phyloP scores from a whole-genome alignment of 2,888 invertebrate genomes.

The Noctua fimbriata region DNA sequence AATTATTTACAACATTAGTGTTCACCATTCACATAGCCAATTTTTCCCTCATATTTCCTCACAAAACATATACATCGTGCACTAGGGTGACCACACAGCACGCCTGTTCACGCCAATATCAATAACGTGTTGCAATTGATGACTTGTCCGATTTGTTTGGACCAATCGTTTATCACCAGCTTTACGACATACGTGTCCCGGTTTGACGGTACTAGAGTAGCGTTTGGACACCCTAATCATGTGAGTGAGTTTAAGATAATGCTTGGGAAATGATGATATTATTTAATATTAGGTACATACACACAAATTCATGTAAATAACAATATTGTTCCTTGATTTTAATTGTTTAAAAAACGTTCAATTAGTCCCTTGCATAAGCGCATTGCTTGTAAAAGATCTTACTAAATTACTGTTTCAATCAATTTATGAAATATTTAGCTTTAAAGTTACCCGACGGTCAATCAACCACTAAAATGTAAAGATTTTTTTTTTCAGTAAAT shows the following conservation, averaged over 20 bases:
- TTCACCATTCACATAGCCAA: background rate
- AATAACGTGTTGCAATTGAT: slow-evolving; percentile 88
- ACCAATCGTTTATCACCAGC: slow-evolving; percentile 84
- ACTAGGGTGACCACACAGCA: slow-evolving; percentile 63
- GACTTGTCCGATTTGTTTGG: slow-evolving; percentile 87
- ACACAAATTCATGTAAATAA: background rate
- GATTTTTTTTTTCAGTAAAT: background rate
- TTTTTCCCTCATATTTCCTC: background rate
- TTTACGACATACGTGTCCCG: slow-evolving; percentile 84
- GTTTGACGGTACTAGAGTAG: slow-evolving; percentile 68
- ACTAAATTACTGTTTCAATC: background rate
- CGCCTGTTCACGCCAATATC: slow-evolving; percentile 80
- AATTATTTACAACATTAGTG: background rate
- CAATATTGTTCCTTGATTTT: background rate
- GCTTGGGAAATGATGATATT: background rate
- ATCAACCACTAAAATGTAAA: background rate
- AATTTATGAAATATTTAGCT: background rate
- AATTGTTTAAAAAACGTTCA: background rate
- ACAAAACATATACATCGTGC: slow-evolving; percentile 12
- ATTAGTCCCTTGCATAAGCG: background rate
- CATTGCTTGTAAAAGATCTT: background rate
- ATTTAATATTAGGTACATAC: background rate
- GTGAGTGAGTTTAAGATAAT: slow-evolving; percentile 34
- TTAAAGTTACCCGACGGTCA: background rate
- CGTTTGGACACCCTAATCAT: slow-evolving; percentile 66